A percentile compares a stretch with the other conserved stretches of the same genome.
phyloP scores from a whole-genome alignment of 2,888 invertebrate genomes.

The Erannis defoliaria region DNA sequence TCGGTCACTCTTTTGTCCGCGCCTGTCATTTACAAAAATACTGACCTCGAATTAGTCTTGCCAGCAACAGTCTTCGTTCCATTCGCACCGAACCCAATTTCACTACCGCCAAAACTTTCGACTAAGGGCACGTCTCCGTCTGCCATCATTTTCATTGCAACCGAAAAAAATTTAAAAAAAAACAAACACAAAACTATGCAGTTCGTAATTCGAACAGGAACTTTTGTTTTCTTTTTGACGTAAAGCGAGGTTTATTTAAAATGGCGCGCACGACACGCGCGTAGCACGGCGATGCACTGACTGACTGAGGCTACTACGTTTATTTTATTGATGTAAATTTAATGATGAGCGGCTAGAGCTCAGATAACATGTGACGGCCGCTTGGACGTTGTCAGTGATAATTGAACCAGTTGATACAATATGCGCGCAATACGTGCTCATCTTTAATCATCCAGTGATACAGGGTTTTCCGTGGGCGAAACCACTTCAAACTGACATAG shows the following conservation, averaged over 20 bases:
- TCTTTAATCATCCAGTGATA: not conserved
- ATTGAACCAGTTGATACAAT: constrained; percentile 70
- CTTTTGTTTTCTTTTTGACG: constrained; percentile 36
- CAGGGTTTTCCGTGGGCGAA: not conserved
- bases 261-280: constrained; percentile 27
- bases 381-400: constrained; percentile 71
- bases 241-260: constrained; percentile 6
- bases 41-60: constrained; percentile 79
- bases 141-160: constrained; percentile 68
- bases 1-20: constrained; percentile 22
- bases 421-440: constrained; percentile 29
- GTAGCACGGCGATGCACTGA: constrained; percentile 66
- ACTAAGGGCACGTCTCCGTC: constrained; percentile 82
- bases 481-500: too few relatives aligned
- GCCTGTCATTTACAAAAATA: constrained; percentile 45
- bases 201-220: constrained; percentile 30
- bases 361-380: constrained; percentile 77
- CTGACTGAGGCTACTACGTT: constrained; percentile 62
- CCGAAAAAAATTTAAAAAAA: constrained; percentile 41
- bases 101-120: constrained; percentile 76
- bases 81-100: constrained; percentile 76
- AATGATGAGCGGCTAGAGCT: constrained; percentile 68
- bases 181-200: constrained; percentile 38
- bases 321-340: constrained; percentile 79
- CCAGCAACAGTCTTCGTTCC: constrained; percentile 68